Conservation (phyloP, 2,888 invertebrate species). For the Acleris holmiana region DNA sequence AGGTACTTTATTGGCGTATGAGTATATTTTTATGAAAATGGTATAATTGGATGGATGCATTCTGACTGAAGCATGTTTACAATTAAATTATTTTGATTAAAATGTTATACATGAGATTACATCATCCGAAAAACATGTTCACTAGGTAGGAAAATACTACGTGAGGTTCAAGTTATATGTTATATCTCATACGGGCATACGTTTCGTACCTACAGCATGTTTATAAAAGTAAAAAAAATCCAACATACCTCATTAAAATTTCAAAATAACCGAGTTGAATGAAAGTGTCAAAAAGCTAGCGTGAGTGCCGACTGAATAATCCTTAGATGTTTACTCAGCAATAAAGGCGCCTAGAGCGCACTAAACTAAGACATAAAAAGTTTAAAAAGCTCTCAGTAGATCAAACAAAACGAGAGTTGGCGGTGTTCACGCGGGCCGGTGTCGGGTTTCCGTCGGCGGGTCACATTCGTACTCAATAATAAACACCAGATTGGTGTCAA, state of each 20-base stretch:
- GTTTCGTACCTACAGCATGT: neutral
- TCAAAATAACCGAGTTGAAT: conserved; percentile 46
- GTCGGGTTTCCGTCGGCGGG: conserved; percentile 72
- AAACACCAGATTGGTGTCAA: conserved; percentile 83
- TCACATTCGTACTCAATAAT: conserved; percentile 82
- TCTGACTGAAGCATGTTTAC: conserved; percentile 9
- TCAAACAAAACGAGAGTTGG: conserved; percentile 80
- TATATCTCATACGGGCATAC: too few species aligned
- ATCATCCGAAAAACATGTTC: too few species aligned
- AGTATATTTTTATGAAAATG: neutral
- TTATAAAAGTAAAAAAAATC: conserved; percentile 9
- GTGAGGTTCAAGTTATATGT: too few species aligned
- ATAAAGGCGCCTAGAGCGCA: conserved; percentile 78
- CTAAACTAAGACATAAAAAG: conserved; percentile 82
- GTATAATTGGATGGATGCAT: conserved; percentile 4
- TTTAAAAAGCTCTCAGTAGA: conserved; percentile 84
- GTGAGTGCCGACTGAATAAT: conserved; percentile 53
- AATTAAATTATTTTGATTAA: neutral
- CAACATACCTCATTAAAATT: conserved; percentile 43
- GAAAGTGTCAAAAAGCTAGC: conserved; percentile 45
- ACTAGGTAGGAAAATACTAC: too few species aligned
- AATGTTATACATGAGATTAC: too few species aligned
- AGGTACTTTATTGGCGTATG: conserved; percentile 24
- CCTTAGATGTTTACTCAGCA: conserved; percentile 77
- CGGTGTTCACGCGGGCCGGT: conserved; percentile 75